A percentile compares a stretch with the other conserved stretches of the same genome.
Conservation (phyloP, 2,797 vertebrate genomes). For the Erethizon dorsatum region DNA sequence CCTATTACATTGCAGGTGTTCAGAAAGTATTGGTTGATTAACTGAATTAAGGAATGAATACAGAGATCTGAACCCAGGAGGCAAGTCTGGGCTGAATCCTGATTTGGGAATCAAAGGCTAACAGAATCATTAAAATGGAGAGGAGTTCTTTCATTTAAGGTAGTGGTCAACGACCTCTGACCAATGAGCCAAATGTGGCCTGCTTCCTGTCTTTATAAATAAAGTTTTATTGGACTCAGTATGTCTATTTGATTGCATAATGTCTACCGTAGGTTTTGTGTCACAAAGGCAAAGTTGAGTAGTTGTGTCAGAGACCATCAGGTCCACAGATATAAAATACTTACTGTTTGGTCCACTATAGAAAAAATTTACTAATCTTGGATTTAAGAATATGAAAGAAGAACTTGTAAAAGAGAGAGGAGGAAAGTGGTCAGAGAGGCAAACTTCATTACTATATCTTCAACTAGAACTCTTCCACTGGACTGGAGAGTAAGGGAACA, state of each 20-base stretch:
- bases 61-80: not conserved
- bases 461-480: fast-evolving
- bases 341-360: not conserved
- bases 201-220: not conserved
- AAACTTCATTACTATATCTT: not conserved
- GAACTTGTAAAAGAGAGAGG: not conserved
- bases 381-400: not conserved
- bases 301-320: not conserved
- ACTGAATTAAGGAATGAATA: not conserved
- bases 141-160: not conserved
- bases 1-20: not conserved
- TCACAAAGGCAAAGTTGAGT: too few relatives aligned
- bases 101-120: not conserved
- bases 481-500: fast-evolving
- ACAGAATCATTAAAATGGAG: not conserved
- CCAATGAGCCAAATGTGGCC: not conserved
- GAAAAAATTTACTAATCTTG: not conserved
- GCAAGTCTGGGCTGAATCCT: not conserved
- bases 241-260: not conserved
- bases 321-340: not conserved
- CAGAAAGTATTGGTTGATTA: too few relatives aligned
- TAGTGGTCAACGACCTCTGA: not conserved
- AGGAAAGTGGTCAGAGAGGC: not conserved
- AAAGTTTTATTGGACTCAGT: not conserved
- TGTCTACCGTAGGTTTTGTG: not conserved